Percentiles rank a stretch among this genome's conserved stretches.
Evolutionary conservation across 2,888 invertebrate species (phyloP).

Genomic region (Trichogramma evanescens): DNA sequence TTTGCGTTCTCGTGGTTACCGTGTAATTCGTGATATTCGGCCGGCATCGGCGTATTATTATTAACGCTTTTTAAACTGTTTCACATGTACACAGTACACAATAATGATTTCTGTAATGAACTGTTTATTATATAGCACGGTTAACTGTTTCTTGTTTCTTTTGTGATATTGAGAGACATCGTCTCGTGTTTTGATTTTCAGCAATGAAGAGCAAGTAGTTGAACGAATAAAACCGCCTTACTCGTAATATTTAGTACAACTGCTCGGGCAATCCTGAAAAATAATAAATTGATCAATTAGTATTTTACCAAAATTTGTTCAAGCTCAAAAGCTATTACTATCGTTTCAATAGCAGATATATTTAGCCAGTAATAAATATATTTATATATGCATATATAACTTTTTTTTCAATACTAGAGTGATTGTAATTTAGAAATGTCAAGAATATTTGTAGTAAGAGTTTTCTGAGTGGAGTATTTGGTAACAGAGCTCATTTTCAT

Average conservation of each 20-base stretch:
- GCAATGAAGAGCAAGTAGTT: slow-evolving; percentile 9
- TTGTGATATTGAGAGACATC: slow-evolving; percentile 15
- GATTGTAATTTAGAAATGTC: no score
- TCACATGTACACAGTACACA: slow-evolving; percentile 24
- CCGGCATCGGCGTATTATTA: slow-evolving; percentile 43
- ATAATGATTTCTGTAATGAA: not conserved
- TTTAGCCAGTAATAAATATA: no score
- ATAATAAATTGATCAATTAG: no score
- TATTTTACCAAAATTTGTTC: no score
- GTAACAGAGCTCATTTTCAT: no score
- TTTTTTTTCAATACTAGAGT: no score
- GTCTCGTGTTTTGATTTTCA: slow-evolving; percentile 18
- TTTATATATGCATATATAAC: no score
- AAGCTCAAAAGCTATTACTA: no score
- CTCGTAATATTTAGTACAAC: not conserved
- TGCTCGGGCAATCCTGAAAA: no score
- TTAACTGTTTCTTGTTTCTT: slow-evolving; percentile 2
- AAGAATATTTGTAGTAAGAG: no score
- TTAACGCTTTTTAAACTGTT: slow-evolving; percentile 5
- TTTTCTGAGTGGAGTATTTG: no score
- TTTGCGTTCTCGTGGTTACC: slow-evolving; percentile 46
- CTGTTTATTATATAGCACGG: slow-evolving; percentile 3
- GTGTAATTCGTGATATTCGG: slow-evolving; percentile 46
- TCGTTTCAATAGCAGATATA: no score
- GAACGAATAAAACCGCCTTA: slow-evolving; percentile 5